A percentile compares a stretch with the other conserved stretches of the same genome.
Evolutionary conservation across 2,797 vertebrate genomes (phyloP).

Genomic region (Cryptoblepharus egeriae): DNA sequence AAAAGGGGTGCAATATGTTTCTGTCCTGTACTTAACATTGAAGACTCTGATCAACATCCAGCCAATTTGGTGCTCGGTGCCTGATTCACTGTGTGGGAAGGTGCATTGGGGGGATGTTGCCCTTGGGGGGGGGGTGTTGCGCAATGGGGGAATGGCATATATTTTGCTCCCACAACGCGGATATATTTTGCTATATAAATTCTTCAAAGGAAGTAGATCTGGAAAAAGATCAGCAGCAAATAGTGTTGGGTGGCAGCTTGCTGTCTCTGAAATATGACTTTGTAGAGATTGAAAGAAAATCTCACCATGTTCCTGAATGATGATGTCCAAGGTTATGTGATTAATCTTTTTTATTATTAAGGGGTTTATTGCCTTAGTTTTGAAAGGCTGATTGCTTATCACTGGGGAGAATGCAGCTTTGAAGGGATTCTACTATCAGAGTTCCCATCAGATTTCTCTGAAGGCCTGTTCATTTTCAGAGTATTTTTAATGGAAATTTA

Average conservation of each 20-base stretch:
- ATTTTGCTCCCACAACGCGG: too few species aligned
- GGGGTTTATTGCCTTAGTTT: not conserved
- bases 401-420: not conserved
- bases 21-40: too few species aligned
- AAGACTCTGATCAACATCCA: too few species aligned
- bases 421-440: not conserved
- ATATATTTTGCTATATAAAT: too few species aligned
- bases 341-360: not conserved
- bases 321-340: not conserved
- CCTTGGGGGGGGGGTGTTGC: too few species aligned
- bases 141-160: too few species aligned
- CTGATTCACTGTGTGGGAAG: too few species aligned
- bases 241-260: not conserved
- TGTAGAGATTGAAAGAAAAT: not conserved
- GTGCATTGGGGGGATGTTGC: too few species aligned
- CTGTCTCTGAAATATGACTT: not conserved
- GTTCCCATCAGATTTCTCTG: not conserved
- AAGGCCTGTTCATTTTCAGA: not conserved
- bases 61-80: too few species aligned
- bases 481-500: not conserved
- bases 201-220: not conserved
- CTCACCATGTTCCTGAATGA: not conserved
- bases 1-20: too few species aligned
- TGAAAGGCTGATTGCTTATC: not conserved
- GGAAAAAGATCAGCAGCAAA: not conserved